Evolutionary conservation across 64 coral and sea anemone genomes (phyloP).

Genomic region (Montipora efflorescens): DNA sequence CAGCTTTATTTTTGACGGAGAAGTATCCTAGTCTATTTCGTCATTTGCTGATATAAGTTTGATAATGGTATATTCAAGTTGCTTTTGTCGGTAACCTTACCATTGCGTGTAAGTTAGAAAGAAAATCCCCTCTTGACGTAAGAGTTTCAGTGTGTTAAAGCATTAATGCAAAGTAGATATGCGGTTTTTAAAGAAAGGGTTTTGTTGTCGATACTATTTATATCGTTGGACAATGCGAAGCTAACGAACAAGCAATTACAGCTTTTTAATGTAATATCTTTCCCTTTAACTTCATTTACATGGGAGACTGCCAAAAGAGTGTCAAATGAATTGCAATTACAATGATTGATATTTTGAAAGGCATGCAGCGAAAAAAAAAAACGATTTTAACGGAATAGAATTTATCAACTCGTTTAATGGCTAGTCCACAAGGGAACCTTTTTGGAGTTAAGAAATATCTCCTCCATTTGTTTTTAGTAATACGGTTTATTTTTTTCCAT

Average conservation of each 20-base stretch:
- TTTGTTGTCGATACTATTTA: background rate
- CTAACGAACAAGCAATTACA: background rate
- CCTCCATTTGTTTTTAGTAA: no score
- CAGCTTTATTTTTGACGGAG: background rate
- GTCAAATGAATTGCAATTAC: background rate
- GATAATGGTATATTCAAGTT: background rate
- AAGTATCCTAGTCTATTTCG: background rate
- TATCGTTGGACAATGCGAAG: background rate
- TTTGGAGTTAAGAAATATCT: no score
- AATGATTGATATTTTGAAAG: background rate
- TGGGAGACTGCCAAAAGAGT: background rate
- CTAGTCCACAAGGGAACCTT: background rate
- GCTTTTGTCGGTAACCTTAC: background rate
- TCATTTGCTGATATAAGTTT: background rate
- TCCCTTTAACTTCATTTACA: background rate
- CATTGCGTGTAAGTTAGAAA: background rate
- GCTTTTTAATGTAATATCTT: background rate
- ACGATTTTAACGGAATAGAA: background rate
- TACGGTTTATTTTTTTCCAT: no score
- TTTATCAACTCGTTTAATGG: background rate
- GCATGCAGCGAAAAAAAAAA: background rate
- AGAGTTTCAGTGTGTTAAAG: background rate
- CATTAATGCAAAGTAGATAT: background rate
- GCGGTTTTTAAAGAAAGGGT: background rate
- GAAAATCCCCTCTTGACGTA: background rate